A percentile compares a stretch with the other conserved stretches of the same genome.
phyloP scores from a whole-genome alignment of 2,797 vertebrate genomes.

The Pantherophis vulpinus region DNA sequence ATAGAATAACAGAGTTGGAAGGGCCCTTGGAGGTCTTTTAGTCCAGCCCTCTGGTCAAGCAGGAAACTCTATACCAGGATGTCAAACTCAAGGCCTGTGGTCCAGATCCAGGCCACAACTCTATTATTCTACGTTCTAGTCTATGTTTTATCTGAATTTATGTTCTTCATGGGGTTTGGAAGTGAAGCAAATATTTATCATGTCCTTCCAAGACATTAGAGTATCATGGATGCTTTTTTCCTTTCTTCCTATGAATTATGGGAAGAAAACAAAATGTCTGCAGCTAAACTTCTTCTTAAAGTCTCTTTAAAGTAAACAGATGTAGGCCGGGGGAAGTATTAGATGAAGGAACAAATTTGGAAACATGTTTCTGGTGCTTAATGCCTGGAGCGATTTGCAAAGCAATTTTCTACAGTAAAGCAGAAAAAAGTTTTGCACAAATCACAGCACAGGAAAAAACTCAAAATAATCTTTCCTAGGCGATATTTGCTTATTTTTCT shows the following conservation, averaged over 20 bases:
- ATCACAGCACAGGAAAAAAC: slow-evolving; percentile 45
- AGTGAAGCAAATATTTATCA: not conserved
- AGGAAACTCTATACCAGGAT: too few species aligned
- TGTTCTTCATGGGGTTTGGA: not conserved
- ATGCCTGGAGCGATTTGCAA: slow-evolving; percentile 54
- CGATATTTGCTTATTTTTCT: slow-evolving; percentile 40
- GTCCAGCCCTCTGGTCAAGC: too few species aligned
- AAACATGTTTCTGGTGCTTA: slow-evolving; percentile 54
- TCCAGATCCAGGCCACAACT: too few species aligned
- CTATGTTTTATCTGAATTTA: not conserved
- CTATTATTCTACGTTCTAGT: not conserved
- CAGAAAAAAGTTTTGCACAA: slow-evolving; percentile 52
- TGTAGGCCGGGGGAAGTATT: not conserved
- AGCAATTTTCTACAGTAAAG: slow-evolving; percentile 60
- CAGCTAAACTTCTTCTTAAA: not conserved
- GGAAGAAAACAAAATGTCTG: not conserved
- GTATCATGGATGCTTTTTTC: not conserved
- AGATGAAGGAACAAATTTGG: slow-evolving; percentile 36
- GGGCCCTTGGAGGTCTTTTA: not conserved
- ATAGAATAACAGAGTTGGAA: not conserved
- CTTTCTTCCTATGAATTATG: not conserved
- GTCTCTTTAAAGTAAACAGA: slow-evolving; percentile 24
- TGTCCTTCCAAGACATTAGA: not conserved
- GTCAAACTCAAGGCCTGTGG: too few species aligned
- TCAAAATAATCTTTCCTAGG: slow-evolving; percentile 41